Base-by-base conservation (phyloP, 1,140 invertebrate species). In the Paraescarpia echinospica region DNA sequence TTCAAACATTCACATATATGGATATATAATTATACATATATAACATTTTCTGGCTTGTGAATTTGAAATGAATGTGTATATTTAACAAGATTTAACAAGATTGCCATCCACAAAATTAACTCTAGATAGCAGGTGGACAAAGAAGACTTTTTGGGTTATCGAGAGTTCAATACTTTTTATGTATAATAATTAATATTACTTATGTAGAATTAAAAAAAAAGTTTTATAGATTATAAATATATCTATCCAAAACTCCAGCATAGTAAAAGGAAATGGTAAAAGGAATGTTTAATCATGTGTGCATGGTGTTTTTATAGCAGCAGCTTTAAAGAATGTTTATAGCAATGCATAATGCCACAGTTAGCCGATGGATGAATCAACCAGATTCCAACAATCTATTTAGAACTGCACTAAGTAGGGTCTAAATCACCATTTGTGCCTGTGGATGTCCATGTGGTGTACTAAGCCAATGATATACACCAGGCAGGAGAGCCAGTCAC, bases 1-100 rank as follows among this genome's bases (percentile, higher is more conserved):
- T 18, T 33, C 89, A n/a, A 35, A 34, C 33, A 34, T 90, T 90
- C 14, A 90, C 14, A 22, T 41, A 59, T 48, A 27, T 48, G n/a
- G 14, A 92, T 48, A 92, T 35, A 92, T 48, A 48, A 27, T 22
- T 48, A 48, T 92, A 92, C 27, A 92, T 92, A 92, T 35, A 48
- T 92, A 92, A n/a, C n/a, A n/a, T n/a, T n/a, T n/a, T n/a, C n/a
- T n/a, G n/a, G n/a, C n/a, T n/a, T n/a, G n/a, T n/a, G n/a, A n/a
- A n/a, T n/a, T n/a, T n/a, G n/a, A n/a, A n/a, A n/a, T n/a, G n/a
- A n/a, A n/a, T n/a, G n/a, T n/a, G n/a, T n/a, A n/a, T n/a, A n/a
- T n/a, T n/a, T n/a, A n/a, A n/a, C n/a, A n/a, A n/a, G n/a, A n/a
- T n/a, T n/a, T n/a, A n/a, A n/a, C n/a, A n/a, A n/a, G n/a, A n/a